phyloP scores from a whole-genome alignment of 2,888 invertebrate species.

The Nemotelus nigrinus region DNA sequence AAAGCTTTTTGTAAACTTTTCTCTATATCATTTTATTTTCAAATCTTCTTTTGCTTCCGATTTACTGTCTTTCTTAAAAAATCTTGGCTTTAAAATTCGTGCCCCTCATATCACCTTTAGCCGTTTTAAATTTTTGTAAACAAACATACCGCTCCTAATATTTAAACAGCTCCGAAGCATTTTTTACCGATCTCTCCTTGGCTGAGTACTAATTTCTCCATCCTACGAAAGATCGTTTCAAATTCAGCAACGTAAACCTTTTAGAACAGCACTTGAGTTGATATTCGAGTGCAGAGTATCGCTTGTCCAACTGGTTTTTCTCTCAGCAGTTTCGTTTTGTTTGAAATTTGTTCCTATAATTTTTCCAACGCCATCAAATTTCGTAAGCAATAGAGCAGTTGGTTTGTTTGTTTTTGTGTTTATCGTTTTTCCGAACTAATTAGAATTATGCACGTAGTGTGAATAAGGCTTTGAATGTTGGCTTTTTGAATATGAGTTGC shows the following conservation, averaged over 20 bases:
- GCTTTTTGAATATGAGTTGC: neutral
- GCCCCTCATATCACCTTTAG: too few relatives aligned
- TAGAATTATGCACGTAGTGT: constrained; percentile 2
- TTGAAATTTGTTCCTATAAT: constrained; percentile 4
- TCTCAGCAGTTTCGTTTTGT: constrained; percentile 28
- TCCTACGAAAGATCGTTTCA: constrained; percentile 15
- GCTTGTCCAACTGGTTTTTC: constrained; percentile 9
- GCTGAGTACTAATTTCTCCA: neutral
- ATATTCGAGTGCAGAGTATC: too few relatives aligned
- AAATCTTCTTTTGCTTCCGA: too few relatives aligned
- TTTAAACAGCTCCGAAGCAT: neutral
- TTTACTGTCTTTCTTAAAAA: too few relatives aligned
- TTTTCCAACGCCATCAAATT: constrained; percentile 16
- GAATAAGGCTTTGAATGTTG: neutral
- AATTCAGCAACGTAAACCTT: constrained; percentile 9
- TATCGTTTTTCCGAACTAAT: neutral
- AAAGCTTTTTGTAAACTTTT: too few relatives aligned
- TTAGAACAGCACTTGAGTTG: constrained; percentile 17
- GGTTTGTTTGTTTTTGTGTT: constrained; percentile 5
- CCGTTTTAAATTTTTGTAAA: neutral
- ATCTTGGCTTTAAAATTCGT: too few relatives aligned
- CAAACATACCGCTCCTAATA: neutral
- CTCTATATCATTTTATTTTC: too few relatives aligned
- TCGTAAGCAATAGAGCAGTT: constrained; percentile 6
- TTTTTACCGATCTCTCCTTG: neutral